Conservation (phyloP, 2,113 vertebrate species). For the Eleginops maclovinus region DNA sequence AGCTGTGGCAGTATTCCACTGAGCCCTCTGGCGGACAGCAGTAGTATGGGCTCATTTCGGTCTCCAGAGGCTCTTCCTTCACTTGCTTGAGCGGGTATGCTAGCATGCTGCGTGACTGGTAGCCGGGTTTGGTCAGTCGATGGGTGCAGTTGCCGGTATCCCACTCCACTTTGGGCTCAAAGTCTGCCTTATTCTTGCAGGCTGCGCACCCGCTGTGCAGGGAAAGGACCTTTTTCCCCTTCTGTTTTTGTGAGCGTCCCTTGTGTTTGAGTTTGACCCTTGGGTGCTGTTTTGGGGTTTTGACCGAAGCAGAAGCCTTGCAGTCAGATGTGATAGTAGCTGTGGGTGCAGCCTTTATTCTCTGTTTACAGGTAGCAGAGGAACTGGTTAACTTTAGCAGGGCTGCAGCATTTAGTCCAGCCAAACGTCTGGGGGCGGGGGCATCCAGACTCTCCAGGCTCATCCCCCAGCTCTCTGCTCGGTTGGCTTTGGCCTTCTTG, state of each 20-base stretch:
- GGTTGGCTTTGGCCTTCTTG: constrained; percentile 68
- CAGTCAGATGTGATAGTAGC: constrained; percentile 71
- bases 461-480: constrained; percentile 30
- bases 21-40: constrained; percentile 85
- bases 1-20: constrained; percentile 88
- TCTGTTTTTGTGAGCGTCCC: constrained; percentile 60
- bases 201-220: constrained; percentile 80
- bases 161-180: constrained; percentile 80
- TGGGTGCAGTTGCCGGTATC: constrained; percentile 69
- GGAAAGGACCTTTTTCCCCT: constrained; percentile 42
- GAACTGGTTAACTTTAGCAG: constrained; percentile 93
- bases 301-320: constrained; percentile 30
- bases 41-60: constrained; percentile 83
- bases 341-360: constrained; percentile 71
- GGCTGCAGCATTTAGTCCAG: constrained; percentile 94
- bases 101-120: constrained; percentile 80
- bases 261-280: constrained; percentile 82
- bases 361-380: constrained; percentile 79
- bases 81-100: constrained; percentile 81
- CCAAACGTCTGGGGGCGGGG: constrained; percentile 91
- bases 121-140: constrained; percentile 77
- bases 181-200: constrained; percentile 83
- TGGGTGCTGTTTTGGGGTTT: constrained; percentile 49
- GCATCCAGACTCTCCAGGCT: constrained; percentile 71
- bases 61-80: constrained; percentile 83